phyloP scores from a whole-genome alignment of 2,797 vertebrate species.

The Anas flavirostris region DNA sequence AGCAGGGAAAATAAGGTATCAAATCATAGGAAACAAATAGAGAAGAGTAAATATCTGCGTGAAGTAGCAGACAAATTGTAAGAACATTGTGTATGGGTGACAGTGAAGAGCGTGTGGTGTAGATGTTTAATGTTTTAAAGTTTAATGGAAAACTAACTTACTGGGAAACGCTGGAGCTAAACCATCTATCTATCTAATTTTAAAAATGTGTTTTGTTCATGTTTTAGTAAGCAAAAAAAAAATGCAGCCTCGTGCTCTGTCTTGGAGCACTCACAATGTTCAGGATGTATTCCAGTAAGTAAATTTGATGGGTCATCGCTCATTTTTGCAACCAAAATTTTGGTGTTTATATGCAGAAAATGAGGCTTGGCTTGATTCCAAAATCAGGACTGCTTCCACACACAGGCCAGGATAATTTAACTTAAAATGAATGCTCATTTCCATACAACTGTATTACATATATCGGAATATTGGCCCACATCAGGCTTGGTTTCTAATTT shows the following conservation, averaged over 20 bases:
- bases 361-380: background rate
- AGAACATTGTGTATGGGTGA: background rate
- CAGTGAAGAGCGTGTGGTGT: background rate
- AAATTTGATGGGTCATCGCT: background rate
- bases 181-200: too few relatives aligned
- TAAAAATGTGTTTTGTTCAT: background rate
- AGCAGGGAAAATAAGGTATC: background rate
- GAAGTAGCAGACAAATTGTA: background rate
- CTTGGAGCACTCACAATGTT: background rate
- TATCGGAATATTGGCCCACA: background rate
- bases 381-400: background rate
- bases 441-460: background rate
- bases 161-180: background rate
- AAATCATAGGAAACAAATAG: background rate
- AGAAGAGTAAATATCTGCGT: background rate
- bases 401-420: background rate
- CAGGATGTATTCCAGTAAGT: background rate
- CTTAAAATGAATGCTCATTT: constrained; percentile 7
- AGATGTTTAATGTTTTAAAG: too few relatives aligned
- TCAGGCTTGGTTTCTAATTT: constrained; percentile 12
- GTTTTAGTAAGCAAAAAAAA: background rate
- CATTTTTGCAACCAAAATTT: background rate
- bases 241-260: background rate
- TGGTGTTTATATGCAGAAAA: background rate
- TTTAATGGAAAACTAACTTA: background rate